phyloP scores from a whole-genome alignment of 2,888 invertebrate genomes.

The Brenthis hecate region DNA sequence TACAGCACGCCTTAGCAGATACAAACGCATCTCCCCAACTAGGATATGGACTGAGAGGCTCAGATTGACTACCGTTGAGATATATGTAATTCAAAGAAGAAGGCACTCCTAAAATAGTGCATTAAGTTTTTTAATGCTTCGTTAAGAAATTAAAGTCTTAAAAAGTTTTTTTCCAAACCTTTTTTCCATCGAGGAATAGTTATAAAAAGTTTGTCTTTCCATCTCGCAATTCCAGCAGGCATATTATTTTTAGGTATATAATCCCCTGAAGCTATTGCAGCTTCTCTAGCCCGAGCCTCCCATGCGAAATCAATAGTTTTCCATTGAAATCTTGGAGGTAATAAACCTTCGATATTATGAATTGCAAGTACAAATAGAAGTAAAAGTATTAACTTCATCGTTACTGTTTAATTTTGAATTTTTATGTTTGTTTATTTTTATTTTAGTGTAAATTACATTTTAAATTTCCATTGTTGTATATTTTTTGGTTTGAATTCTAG shows the following conservation, averaged over 20 bases:
- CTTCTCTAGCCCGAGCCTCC: slow-evolving; percentile 77
- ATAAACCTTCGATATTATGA: slow-evolving; percentile 40
- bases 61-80: slow-evolving; percentile 83
- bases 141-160: background rate
- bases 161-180: slow-evolving; percentile 57
- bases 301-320: slow-evolving; percentile 84
- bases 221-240: slow-evolving; percentile 86
- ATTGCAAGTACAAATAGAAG: slow-evolving; percentile 17
- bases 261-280: slow-evolving; percentile 77
- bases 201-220: slow-evolving; percentile 85
- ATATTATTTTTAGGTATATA: slow-evolving; percentile 85
- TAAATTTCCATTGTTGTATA: too few relatives aligned
- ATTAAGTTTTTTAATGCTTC: background rate
- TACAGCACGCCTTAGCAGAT: slow-evolving; percentile 58
- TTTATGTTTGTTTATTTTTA: too few relatives aligned
- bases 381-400: slow-evolving; percentile 32
- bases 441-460: too few relatives aligned
- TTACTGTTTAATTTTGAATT: background rate
- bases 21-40: slow-evolving; percentile 89
- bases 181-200: slow-evolving; percentile 86
- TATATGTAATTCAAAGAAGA: slow-evolving; percentile 78
- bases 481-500: too few relatives aligned
- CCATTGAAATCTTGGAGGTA: slow-evolving; percentile 81
- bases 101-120: slow-evolving; percentile 53
- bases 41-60: slow-evolving; percentile 87